Conservation (phyloP, 2,113 vertebrate genomes). For the Eurystomus gularis region DNA sequence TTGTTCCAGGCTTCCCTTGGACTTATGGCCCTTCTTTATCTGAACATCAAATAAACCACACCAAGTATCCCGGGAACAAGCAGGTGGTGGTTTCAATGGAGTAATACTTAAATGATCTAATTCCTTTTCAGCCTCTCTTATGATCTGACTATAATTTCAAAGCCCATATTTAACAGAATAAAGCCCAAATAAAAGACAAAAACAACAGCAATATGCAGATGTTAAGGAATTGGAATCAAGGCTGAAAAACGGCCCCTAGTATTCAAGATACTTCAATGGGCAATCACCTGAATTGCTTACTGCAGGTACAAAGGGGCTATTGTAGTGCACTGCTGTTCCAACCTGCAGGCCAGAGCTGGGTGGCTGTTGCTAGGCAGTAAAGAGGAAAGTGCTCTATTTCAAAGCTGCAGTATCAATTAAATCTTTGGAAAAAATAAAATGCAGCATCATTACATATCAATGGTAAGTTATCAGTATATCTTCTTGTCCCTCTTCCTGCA, state of each 20-base stretch:
- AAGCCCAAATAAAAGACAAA: background rate
- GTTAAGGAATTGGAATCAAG: slow-evolving; percentile 20
- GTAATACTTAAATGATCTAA: background rate
- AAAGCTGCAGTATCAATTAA: slow-evolving; percentile 30
- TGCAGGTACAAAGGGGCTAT: background rate
- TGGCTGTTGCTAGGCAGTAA: background rate
- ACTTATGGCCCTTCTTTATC: background rate
- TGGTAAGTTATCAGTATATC: background rate
- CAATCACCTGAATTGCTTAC: slow-evolving; percentile 45
- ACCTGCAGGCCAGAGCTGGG: slow-evolving; percentile 7
- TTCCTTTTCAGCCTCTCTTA: background rate
- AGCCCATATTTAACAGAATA: background rate
- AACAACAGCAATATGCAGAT: background rate
- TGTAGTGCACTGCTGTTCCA: background rate
- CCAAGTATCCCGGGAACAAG: background rate
- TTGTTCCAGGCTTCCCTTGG: background rate
- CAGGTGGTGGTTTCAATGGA: background rate
- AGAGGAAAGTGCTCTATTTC: background rate
- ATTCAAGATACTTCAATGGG: background rate
- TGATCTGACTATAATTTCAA: background rate
- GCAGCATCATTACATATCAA: background rate
- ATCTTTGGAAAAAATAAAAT: background rate
- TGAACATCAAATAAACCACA: background rate
- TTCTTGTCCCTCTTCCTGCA: background rate
- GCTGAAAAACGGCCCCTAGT: slow-evolving; percentile 15